Evolutionary conservation across 2,888 invertebrate genomes (phyloP), one percentile per base, ranked within the genome.

Genomic region (Cosmorhoe ocellata): DNA sequence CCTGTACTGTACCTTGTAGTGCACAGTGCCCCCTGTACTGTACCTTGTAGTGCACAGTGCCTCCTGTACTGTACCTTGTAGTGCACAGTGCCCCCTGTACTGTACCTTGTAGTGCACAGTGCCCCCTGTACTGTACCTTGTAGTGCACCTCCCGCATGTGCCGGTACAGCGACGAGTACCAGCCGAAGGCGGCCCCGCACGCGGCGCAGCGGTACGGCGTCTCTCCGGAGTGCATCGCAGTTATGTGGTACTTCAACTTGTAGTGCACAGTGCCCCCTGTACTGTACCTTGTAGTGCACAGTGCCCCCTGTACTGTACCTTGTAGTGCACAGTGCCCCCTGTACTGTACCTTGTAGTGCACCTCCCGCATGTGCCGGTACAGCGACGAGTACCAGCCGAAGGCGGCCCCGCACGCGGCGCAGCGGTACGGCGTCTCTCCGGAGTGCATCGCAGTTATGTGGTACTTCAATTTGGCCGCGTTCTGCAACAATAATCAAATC

Each of bases 331-430:
- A n/a, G n/a, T n/a, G n/a, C n/a, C n/a, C n/a, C n/a, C n/a, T n/a
- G n/a, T n/a, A n/a, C n/a, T n/a, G 7, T 32, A 38, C 88, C 85
- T 87, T 86, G 48, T 85, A 79, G 56, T 89, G 89, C 45, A 89
- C 84, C 59, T 89, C 88, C 0, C 81, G 22, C 6, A 80, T 71
- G 61, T 89, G 89, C 0, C 89, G 46, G 72, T 89, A 89, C 1
- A 89, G 74, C n/a, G 79, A 79, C 46, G 85, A 84, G 76, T 88
- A 87, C 89, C 89, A 89, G 13, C 84, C 82, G 71, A 89, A 89
- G 45, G 84, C 76, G 14, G 86, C 85, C 42, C 52, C 56, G 57
- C 90, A 90, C 24, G 48, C 36, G 13, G 56, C 64, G 59, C 90
- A 90, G 34, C 66, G 71, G 75, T 88, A 84, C 0, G 88, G 89